These are phyloP conservation scores for Ceratina calcarata DNA, from an alignment of 1,140 invertebrate species.

Conservation along the genomic window DNA sequence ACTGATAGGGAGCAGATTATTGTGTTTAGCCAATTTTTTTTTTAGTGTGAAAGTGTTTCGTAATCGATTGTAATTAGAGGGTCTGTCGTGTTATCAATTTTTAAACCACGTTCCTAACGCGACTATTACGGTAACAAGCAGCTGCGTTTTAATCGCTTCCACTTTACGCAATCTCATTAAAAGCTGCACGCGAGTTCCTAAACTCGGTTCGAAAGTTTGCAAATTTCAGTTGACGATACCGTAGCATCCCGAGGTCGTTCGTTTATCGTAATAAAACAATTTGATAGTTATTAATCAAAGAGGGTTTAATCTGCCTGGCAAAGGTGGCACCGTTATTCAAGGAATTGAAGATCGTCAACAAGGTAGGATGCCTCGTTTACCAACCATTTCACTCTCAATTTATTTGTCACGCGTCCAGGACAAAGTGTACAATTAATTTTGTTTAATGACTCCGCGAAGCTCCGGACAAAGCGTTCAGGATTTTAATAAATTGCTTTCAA, in stretches of 20 bases:
- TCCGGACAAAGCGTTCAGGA: neutral
- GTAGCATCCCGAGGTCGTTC: too few species aligned
- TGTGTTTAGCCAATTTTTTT: neutral
- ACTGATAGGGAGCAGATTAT: neutral
- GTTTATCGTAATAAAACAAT: too few species aligned
- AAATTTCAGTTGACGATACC: neutral
- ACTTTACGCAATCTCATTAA: neutral
- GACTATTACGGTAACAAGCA: neutral
- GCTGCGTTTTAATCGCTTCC: neutral
- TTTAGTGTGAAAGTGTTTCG: conserved; percentile 17
- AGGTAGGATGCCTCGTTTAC: conserved; percentile 11
- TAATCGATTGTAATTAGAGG: conserved; percentile 21
- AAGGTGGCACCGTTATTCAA: conserved; percentile 18
- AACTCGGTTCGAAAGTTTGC: neutral
- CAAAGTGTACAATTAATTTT: neutral
- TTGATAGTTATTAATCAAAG: neutral
- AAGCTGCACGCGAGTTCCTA: neutral
- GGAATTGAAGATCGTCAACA: neutral
- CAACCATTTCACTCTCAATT: neutral
- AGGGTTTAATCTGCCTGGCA: neutral
- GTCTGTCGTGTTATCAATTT: neutral
- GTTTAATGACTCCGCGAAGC: neutral
- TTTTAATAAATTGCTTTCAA: neutral
- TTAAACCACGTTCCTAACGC: neutral
- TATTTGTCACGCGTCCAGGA: neutral